These are phyloP conservation scores for Ophion ellenae DNA, from an alignment of 2,888 invertebrate genomes.

Conservation along the genomic window DNA sequence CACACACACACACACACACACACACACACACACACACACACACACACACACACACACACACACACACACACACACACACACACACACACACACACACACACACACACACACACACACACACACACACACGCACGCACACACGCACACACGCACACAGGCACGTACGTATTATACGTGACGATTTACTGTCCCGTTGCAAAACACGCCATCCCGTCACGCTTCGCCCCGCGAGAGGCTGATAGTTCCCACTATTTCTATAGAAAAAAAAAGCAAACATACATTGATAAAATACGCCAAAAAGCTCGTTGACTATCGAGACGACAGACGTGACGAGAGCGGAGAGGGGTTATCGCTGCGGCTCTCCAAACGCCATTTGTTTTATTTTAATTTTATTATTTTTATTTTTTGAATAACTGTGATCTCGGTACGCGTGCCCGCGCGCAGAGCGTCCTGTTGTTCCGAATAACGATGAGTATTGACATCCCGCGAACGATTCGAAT, in stretches of 20 bases:
- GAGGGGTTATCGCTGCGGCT: not conserved
- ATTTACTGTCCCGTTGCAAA: slow-evolving; percentile 48
- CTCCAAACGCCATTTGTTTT: slow-evolving; percentile 23
- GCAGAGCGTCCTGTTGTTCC: slow-evolving; percentile 6
- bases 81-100: too few relatives aligned
- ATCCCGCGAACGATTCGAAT: slow-evolving; percentile 4
- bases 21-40: too few relatives aligned
- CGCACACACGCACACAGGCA: too few relatives aligned
- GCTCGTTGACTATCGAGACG: slow-evolving; percentile 17
- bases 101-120: too few relatives aligned
- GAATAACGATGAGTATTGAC: slow-evolving; percentile 43
- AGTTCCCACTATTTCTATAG: not conserved
- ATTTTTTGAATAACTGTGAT: slow-evolving; percentile 20
- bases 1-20: too few relatives aligned
- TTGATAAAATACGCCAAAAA: slow-evolving; percentile 15
- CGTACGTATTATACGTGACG: slow-evolving; percentile 28
- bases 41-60: too few relatives aligned
- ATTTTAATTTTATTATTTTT: not conserved
- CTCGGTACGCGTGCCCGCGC: slow-evolving; percentile 6
- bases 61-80: too few relatives aligned
- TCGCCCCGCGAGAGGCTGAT: slow-evolving; percentile 13
- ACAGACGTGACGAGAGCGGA: slow-evolving; percentile 13
- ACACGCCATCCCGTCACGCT: not conserved
- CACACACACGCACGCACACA: too few relatives aligned
- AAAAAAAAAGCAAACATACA: slow-evolving; percentile 3